These are phyloP conservation scores for Oenanthe oenanthe DNA, from an alignment of 2,113 vertebrate species.

Conservation along the genomic window DNA sequence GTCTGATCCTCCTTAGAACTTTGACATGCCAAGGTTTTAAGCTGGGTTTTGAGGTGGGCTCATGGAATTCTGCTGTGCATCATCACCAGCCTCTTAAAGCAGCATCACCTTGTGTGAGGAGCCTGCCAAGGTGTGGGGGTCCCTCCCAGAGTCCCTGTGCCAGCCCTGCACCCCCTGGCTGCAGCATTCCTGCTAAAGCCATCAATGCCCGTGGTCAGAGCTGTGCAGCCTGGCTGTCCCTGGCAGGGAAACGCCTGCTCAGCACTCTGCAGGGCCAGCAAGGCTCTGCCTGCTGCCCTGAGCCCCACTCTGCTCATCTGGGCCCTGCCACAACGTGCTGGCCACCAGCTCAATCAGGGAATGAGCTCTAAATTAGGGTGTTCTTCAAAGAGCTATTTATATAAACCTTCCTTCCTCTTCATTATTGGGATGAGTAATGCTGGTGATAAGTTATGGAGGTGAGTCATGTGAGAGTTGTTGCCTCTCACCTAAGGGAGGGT, in stretches of 20 bases:
- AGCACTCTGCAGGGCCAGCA: conserved; percentile 64
- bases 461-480: neutral
- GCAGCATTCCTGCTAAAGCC: conserved; percentile 78
- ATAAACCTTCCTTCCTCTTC: neutral
- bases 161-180: conserved; percentile 54
- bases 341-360: neutral
- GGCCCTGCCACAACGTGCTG: neutral
- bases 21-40: neutral
- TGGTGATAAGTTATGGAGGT: neutral
- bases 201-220: conserved; percentile 81
- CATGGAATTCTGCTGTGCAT: rapidly evolving
- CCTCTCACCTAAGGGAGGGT: neutral
- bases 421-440: neutral
- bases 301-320: neutral
- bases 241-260: conserved; percentile 70
- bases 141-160: conserved; percentile 19
- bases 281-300: neutral
- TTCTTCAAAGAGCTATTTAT: neutral
- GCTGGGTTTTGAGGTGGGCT: neutral
- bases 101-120: neutral
- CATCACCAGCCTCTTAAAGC: rapidly evolving
- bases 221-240: conserved; percentile 32
- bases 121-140: neutral
- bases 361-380: neutral
- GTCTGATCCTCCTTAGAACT: neutral